Evolutionary conservation across 2,888 invertebrate species (phyloP), one percentile per base, ranked within the genome.

Genomic region (Cephus sareptanus): DNA sequence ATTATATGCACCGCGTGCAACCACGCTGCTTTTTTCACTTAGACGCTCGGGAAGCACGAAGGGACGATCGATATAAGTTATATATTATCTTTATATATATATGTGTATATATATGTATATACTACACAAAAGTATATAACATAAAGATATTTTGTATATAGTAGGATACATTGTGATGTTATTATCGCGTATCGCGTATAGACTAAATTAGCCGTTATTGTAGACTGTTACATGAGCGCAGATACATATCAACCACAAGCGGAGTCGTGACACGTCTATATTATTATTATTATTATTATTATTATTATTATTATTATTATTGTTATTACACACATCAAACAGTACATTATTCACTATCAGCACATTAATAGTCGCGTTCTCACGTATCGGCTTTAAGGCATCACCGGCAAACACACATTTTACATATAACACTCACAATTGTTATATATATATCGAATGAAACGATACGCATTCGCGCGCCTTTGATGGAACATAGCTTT

Each of bases 401-500:
- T 56, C 56, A 9, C 23, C 40, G 40, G 23, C 23, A 23, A 56
- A 6, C 40, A 56, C 23, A 40, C 9, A 56, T 56, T 15, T 56
- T 56, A 23, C 56, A 56, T 56, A 9, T 56, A 23, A 23, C 56
- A 6, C 23, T 56, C 68, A 73, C 34, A 15, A 35, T 71, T 76
- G 37, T 34, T 69, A 70, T n/a, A 56, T 73, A 73, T 23, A 76
- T 73, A 33, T 31, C 70, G 34, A 35, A 68, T 34, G n/a, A 75
- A 56, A 75, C n/a, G 23, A 40, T 56, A 23, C 31, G 33, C 77
- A 77, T 30, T n/a, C 69, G 68, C 40, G 68, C 74, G 74, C 74
- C 56, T 23, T 77, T 77, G 74, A 70, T 71, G 75, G 40, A 73
- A 76, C 31, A 75, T 77, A 71, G 75, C 75, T 78, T 78, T 78